Conservation (phyloP, 1,140 invertebrate genomes). For the Macrotrachela quadricornifera region DNA sequence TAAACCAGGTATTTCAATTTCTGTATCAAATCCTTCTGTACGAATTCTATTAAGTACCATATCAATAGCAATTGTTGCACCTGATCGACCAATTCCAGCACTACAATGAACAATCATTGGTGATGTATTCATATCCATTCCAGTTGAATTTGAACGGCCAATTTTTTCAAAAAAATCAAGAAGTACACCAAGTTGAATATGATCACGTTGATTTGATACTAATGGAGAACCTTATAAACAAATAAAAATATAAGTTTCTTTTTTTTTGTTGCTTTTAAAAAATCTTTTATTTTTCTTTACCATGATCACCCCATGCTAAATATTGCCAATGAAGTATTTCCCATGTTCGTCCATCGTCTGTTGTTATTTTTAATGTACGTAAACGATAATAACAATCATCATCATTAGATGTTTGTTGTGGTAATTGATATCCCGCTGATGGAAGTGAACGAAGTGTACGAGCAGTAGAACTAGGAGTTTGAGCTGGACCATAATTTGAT, state of each 20-base stretch:
- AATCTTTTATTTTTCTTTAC: slow-evolving; percentile 38
- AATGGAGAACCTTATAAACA: too few species aligned
- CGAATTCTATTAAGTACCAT: slow-evolving; percentile 63
- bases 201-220: too few species aligned
- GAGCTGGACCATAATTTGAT: slow-evolving; percentile 90
- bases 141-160: too few species aligned
- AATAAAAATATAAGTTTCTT: too few species aligned
- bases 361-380: too few species aligned
- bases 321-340: slow-evolving; percentile 97
- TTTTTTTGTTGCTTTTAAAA: too few species aligned
- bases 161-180: too few species aligned
- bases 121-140: slow-evolving; percentile 53
- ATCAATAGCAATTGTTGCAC: slow-evolving; percentile 81
- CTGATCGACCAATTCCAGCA: slow-evolving; percentile 85
- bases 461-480: slow-evolving; percentile 72
- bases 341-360: slow-evolving; percentile 43
- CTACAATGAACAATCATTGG: slow-evolving; percentile 92
- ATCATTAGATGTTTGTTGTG: too few species aligned
- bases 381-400: too few species aligned
- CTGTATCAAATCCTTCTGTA: slow-evolving; percentile 53
- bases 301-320: slow-evolving; percentile 97
- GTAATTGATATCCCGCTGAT: too few species aligned
- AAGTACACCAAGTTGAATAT: too few species aligned
- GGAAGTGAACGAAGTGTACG: slow-evolving; percentile 33
- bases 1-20: slow-evolving; percentile 93